Evolutionary conservation across 53 echinoderm and acorn worm species (phyloP).

Genomic region (Holothuria scabra): DNA sequence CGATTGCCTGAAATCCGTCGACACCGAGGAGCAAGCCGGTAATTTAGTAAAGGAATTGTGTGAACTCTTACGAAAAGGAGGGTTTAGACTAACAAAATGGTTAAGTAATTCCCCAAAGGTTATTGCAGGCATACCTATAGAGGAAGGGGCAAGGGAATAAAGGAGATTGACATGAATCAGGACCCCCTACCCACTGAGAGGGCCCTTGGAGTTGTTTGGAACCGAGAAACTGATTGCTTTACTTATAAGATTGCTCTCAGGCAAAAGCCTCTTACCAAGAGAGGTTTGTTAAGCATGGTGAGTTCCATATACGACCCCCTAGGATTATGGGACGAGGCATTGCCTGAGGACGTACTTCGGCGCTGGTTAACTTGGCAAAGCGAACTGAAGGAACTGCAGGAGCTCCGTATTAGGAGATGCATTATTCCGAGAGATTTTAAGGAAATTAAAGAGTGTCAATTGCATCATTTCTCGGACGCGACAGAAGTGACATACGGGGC

Average conservation of each 20-base stretch:
- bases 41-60: conserved; percentile 43
- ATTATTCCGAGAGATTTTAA: too few species aligned
- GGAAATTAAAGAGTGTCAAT: conserved; percentile 23
- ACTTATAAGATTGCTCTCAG: not conserved
- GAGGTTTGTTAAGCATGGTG: conserved; percentile 43
- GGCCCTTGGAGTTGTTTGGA: conserved; percentile 57
- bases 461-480: conserved; percentile 64
- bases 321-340: too few species aligned
- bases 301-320: conserved; percentile 57
- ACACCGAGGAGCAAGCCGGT: conserved; percentile 52
- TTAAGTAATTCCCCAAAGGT: conserved; percentile 62
- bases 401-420: too few species aligned
- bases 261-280: conserved; percentile 2
- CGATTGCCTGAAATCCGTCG: conserved; percentile 68
- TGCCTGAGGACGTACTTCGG: too few species aligned
- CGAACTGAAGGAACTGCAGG: too few species aligned
- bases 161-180: conserved; percentile 52
- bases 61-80: conserved; percentile 50
- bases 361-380: too few species aligned
- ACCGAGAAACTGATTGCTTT: conserved; percentile 26
- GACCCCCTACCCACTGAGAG: conserved; percentile 42
- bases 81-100: conserved; percentile 70
- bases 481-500: conserved; percentile 58
- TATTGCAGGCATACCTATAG: conserved; percentile 25
- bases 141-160: conserved; percentile 45